Evolutionary conservation across 2,113 vertebrate species (phyloP).

Genomic region (Tiliqua scincoides): DNA sequence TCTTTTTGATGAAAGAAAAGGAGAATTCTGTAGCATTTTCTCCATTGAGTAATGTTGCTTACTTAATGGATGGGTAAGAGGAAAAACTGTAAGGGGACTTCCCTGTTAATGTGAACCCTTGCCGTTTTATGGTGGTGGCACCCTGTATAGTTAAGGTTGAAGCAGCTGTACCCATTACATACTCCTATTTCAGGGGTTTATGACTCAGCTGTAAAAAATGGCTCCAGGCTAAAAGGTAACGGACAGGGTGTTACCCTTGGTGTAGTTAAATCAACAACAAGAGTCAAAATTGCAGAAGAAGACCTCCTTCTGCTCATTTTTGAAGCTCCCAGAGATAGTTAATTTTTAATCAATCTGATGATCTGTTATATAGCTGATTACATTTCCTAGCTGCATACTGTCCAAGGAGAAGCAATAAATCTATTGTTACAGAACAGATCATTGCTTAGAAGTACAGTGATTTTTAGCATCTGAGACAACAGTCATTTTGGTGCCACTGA

Average conservation of each 20-base stretch:
- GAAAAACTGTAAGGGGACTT: conserved; percentile 73
- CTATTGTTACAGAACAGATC: conserved; percentile 2
- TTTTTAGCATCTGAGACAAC: neutral
- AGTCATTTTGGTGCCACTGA: conserved; percentile 12
- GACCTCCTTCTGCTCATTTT: conserved; percentile 64
- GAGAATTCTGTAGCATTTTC: conserved; percentile 57
- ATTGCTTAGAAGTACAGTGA: neutral
- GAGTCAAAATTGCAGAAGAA: conserved; percentile 64
- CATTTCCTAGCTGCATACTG: conserved; percentile 40
- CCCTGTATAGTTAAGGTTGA: conserved; percentile 72
- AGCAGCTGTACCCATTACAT: conserved; percentile 83
- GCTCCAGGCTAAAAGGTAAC: conserved; percentile 75
- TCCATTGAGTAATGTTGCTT: conserved; percentile 69
- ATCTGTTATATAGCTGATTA: conserved; percentile 54
- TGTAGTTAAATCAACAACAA: conserved; percentile 69
- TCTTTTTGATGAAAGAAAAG: conserved; percentile 62
- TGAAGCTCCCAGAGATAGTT: conserved; percentile 51
- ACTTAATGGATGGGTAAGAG: conserved; percentile 78
- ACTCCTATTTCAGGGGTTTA: conserved; percentile 81
- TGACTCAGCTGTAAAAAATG: conserved; percentile 80
- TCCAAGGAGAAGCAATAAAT: conserved; percentile 6
- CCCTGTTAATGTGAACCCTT: conserved; percentile 77
- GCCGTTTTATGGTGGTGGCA: conserved; percentile 76
- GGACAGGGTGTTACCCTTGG: conserved; percentile 74
- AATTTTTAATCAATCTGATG: conserved; percentile 55